Evolutionary conservation across 2,888 invertebrate species (phyloP).

Genomic region (Saturnia japonica): DNA sequence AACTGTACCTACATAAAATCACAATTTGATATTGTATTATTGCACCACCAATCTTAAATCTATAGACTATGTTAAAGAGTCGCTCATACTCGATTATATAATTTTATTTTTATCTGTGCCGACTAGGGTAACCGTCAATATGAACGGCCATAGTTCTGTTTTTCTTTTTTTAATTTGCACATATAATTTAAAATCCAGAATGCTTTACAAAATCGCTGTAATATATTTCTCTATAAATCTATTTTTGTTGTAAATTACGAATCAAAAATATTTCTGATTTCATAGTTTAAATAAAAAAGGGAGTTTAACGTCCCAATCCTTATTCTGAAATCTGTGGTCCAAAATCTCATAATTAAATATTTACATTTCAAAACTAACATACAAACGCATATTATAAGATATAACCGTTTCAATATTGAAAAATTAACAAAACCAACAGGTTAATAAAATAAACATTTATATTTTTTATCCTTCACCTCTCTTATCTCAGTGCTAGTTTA

Average conservation of each 20-base stretch:
- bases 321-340: no score
- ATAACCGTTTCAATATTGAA: no score
- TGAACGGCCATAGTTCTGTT: no score
- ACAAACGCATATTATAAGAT: no score
- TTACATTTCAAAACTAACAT: neutral
- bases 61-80: neutral
- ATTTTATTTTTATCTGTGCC: neutral
- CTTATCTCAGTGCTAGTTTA: no score
- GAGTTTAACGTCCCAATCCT: no score
- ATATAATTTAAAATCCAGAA: neutral
- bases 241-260: neutral
- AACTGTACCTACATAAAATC: neutral
- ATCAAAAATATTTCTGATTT: neutral
- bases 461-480: no score
- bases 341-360: neutral
- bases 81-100: neutral
- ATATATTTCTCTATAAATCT: neutral
- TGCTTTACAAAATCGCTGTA: neutral
- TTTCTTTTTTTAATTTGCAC: neutral
- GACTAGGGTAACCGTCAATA: no score
- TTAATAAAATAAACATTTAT: no score
- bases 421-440: no score
- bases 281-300: neutral
- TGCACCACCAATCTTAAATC: neutral
- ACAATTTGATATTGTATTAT: conserved; percentile 6